These are phyloP conservation scores for Symphodus melops DNA, from an alignment of 2,113 vertebrate species.

Conservation along the genomic window DNA sequence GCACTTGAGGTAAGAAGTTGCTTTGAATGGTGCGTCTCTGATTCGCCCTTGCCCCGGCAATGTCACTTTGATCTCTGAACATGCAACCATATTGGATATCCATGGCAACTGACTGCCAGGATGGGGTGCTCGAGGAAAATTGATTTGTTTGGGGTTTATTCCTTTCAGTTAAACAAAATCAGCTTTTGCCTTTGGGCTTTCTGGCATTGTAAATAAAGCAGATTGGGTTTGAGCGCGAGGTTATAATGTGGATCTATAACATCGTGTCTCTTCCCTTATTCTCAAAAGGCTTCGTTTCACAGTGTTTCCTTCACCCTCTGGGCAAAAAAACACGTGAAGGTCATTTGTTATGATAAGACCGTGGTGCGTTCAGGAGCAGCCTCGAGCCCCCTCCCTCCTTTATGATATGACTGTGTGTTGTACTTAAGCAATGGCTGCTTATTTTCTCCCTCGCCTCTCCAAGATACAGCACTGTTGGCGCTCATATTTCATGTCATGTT, in stretches of 20 bases:
- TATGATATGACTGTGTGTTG: constrained; percentile 38
- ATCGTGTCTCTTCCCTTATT: constrained; percentile 40
- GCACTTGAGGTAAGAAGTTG: constrained; percentile 35
- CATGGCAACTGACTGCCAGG: constrained; percentile 54
- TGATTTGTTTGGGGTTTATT: constrained; percentile 66
- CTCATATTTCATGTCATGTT: constrained; percentile 69
- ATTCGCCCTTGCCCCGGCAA: constrained; percentile 50
- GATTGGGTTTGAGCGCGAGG: constrained; percentile 61
- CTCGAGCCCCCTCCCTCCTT: constrained; percentile 2
- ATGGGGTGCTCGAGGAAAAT: constrained; percentile 57
- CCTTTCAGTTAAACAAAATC: constrained; percentile 38
- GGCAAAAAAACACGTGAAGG: constrained; percentile 62
- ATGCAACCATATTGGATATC: constrained; percentile 56
- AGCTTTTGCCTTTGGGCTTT: constrained; percentile 37
- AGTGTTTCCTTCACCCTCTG: constrained; percentile 38
- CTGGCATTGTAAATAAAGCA: constrained; percentile 65
- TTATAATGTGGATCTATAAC: constrained; percentile 58
- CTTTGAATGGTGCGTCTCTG: constrained; percentile 62
- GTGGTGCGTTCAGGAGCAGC: constrained; percentile 44
- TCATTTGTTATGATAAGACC: constrained; percentile 71
- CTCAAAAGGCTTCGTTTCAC: constrained; percentile 47
- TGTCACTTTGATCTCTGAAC: constrained; percentile 63
- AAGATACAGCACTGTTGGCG: constrained; percentile 11
- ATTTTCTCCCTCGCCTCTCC: constrained; percentile 19
- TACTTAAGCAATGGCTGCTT: constrained; percentile 48